Base-by-base conservation (phyloP, 2,888 invertebrate species). In the Steromphala cineraria region DNA sequence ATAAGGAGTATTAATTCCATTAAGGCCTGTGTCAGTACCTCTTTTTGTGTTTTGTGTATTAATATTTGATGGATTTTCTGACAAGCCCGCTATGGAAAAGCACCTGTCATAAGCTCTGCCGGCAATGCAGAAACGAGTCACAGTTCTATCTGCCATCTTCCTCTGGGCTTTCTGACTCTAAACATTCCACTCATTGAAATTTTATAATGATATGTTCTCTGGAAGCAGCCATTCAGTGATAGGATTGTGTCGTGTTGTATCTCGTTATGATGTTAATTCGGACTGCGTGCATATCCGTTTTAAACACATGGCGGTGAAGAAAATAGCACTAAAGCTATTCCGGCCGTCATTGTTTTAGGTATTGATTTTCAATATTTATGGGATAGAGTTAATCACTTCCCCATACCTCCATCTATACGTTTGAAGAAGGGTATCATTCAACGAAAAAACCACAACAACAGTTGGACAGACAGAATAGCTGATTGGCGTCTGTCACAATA, bases 401-500 rank as follows among this genome's bases (percentile, higher is more conserved):
- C 71, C 15, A 19, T n/a, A 19, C 40, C 71, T 17, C 71, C 28
- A 71, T 36, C 17, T 40, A 71, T 71, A 71, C 19, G 36, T 71
- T 71, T 40, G 71, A 40, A 71, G 71, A 71, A 71, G 71, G 67
- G 36, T 40, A 71, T 31, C 15, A 17, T 71, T 71, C 24, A n/a
- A 17, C 36, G 19, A 71, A 71, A 71, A 71, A 36, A 36, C 71
- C 36, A 36, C 36, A 36, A 46, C 46, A 71, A 71, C 71, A 3
- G 31, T 71, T 13, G 36, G 71, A 71, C 71, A 40, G 71, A 71
- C 71, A 71, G 71, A 71, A 71, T 40, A 71, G 31, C 36, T 71
- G 71, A 71, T 71, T 71, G 71, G 71, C 36, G n/a, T 71, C 71
- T 71, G 71, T 71, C 71, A 71, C 28, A 71, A 71, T 71, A 71